Evolutionary conservation across 2,113 vertebrate species (phyloP).

Genomic region (Smithornis capensis): DNA sequence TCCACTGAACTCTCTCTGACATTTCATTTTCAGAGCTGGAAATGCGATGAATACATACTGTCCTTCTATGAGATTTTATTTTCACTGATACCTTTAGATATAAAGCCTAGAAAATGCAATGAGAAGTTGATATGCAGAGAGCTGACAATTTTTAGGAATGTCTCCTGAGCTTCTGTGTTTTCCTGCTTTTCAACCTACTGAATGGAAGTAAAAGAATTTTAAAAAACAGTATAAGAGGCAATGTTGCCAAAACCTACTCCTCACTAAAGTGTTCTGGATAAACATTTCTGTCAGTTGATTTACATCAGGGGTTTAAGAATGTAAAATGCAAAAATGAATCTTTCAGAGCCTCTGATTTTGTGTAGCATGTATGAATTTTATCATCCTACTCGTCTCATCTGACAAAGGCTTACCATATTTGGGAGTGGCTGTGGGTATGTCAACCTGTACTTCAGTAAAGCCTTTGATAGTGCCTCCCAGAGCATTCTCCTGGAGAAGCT

Average conservation of each 20-base stretch:
- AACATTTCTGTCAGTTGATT: background rate
- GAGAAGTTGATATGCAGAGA: background rate
- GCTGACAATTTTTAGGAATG: background rate
- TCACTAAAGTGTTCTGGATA: background rate
- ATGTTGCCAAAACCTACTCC: background rate
- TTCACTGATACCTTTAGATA: background rate
- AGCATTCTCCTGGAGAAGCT: background rate
- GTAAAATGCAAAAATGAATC: background rate
- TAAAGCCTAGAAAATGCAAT: background rate
- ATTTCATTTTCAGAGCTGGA: conserved; percentile 1
- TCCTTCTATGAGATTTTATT: background rate
- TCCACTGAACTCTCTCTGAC: background rate
- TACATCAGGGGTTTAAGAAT: background rate
- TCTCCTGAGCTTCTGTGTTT: background rate
- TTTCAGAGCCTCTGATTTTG: background rate
- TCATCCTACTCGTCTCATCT: background rate
- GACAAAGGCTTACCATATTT: background rate
- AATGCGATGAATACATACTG: background rate
- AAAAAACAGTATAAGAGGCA: rapidly evolving
- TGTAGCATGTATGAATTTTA: background rate
- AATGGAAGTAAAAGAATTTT: background rate
- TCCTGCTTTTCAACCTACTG: background rate
- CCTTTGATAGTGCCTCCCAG: background rate
- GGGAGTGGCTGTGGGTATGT: background rate
- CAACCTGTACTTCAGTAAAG: background rate